Percentiles rank a stretch among this genome's conserved stretches.
Evolutionary conservation across 2,797 vertebrate genomes (phyloP).

Genomic region (Peromyscus nudipes): DNA sequence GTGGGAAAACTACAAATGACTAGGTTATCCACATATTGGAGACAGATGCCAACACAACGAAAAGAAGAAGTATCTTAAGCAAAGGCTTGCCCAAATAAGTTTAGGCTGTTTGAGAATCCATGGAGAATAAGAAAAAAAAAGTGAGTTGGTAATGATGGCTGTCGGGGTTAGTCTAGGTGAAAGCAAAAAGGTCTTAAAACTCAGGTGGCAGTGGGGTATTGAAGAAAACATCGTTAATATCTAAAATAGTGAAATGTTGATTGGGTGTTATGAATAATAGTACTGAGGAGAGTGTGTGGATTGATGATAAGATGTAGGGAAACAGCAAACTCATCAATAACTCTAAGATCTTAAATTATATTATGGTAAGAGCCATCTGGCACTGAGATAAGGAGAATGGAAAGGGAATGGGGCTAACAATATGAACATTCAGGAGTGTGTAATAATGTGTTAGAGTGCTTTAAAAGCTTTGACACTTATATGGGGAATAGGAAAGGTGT

Average conservation of each 20-base stretch:
- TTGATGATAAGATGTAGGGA: not conserved
- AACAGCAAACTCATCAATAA: not conserved
- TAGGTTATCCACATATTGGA: not conserved
- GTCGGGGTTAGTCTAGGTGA: not conserved
- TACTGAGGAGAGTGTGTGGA: not conserved
- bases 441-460: not conserved
- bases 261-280: not conserved
- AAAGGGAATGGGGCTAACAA: not conserved
- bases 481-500: not conserved
- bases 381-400: not conserved
- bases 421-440: not conserved
- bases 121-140: not conserved
- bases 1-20: not conserved
- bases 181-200: not conserved
- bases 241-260: not conserved
- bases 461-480: not conserved
- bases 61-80: not conserved
- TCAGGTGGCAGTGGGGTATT: not conserved
- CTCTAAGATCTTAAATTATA: not conserved
- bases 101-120: not conserved
- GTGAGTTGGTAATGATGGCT: not conserved
- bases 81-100: not conserved
- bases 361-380: not conserved
- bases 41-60: not conserved
- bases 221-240: not conserved